These are phyloP conservation scores for Rhynchopsitta pachyrhyncha DNA, from an alignment of 2,113 vertebrate genomes.

Conservation along the genomic window DNA sequence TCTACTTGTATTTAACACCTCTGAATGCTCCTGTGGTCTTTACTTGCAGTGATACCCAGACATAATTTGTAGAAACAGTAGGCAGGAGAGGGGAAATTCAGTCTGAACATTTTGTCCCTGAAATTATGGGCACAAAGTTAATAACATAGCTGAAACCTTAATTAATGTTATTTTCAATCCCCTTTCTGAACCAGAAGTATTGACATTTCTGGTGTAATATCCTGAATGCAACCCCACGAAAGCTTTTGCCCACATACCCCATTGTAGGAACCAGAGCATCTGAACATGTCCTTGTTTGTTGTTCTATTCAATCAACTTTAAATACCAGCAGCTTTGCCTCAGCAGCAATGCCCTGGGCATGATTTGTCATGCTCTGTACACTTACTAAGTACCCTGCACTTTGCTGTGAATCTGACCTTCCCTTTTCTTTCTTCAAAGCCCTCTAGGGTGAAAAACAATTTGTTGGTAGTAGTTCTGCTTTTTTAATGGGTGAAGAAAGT, in stretches of 20 bases:
- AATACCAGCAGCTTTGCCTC: neutral
- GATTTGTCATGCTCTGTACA: constrained; percentile 15
- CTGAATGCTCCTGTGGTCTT: neutral
- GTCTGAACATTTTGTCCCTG: neutral
- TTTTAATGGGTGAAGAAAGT: neutral
- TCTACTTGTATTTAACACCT: neutral
- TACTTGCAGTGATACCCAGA: neutral
- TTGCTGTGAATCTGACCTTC: constrained; percentile 5
- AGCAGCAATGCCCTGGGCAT: neutral
- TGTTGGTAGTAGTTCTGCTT: neutral
- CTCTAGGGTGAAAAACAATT: neutral
- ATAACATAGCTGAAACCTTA: neutral
- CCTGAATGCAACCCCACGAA: neutral
- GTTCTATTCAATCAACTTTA: neutral
- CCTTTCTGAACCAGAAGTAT: neutral
- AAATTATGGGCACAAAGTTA: neutral
- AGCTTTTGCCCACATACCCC: neutral
- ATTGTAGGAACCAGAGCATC: neutral
- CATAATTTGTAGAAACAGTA: neutral
- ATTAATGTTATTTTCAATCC: neutral
- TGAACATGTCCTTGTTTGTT: neutral
- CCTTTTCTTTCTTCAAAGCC: constrained; percentile 33
- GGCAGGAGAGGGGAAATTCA: neutral
- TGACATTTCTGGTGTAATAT: neutral
- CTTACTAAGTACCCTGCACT: constrained; percentile 25